Base-by-base conservation (phyloP, 2,888 invertebrate genomes). In the Andrena trimmerana region DNA sequence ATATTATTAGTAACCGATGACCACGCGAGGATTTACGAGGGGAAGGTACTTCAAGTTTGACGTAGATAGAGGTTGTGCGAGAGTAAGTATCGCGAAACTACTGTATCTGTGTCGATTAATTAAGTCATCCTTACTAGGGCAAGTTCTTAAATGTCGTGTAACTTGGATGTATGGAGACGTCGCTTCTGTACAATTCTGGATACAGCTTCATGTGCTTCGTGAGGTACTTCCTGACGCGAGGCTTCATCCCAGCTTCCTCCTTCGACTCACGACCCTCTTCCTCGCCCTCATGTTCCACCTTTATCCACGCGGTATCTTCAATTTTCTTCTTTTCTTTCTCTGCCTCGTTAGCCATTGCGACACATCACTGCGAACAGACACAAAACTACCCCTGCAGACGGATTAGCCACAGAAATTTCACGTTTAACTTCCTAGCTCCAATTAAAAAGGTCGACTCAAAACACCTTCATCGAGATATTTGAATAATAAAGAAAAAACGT, bases 111-210 rank as follows among this genome's bases (percentile, higher is more conserved):
- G 8, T n/a, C 8, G 3, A 16, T 20, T 3, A 20, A 27, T 2
- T 2, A 33, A 66, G 50, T 66, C 4, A 62, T 65, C 50, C 96
- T 96, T 95, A 96, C 96, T 96, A 96, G 29, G 96, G 96, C 67
- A 96, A 93, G 54, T 81, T 88, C 63, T 92, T 93, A 63, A 96
- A 93, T 83, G 94, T 94, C 0, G 95, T 95, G 88, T 96, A 96
- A 77, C 96, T 96, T 2, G 96, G 96, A 91, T 96, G 94, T 77
- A 96, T 95, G 89, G 96, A 96, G 89, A 96, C 96, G 91, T 96
- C 96, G 31, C 95, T 95, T 90, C 95, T 94, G 57, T 95, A 94
- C 60, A 96, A 91, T 89, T 96, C 96, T 27, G 95, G 95, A 88
- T 88, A 92, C 71, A 81, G 67, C 79, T 84, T 89, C 90, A 90